A percentile compares a stretch with the other conserved stretches of the same genome.
These are phyloP conservation scores for Boloria euphrosyne DNA, from an alignment of 2,888 invertebrate genomes.

Conservation along the genomic window DNA sequence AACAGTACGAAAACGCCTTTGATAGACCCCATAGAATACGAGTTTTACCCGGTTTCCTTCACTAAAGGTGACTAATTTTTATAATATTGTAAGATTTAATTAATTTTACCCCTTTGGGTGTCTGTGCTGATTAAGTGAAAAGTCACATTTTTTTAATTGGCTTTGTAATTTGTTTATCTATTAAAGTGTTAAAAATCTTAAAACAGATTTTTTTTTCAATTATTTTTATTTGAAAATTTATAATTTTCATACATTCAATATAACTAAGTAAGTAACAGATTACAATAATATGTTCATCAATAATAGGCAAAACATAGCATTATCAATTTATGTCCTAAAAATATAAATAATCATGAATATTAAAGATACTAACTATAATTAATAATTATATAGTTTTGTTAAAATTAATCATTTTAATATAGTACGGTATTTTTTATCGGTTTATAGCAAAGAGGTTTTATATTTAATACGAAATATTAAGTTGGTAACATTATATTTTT, in stretches of 20 bases:
- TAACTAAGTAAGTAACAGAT: constrained; percentile 63
- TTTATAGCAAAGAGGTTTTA: no score
- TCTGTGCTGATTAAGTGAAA: neutral
- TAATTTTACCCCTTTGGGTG: neutral
- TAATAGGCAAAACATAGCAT: constrained; percentile 45
- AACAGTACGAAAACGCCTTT: constrained; percentile 52
- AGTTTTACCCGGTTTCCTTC: constrained; percentile 62
- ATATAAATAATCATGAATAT: neutral
- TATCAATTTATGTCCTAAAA: neutral
- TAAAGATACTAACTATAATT: neutral
- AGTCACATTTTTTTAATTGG: neutral
- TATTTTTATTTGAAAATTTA: constrained; percentile 36
- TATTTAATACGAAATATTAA: no score
- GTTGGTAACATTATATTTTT: no score
- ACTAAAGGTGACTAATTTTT: constrained; percentile 42
- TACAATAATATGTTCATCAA: constrained; percentile 70
- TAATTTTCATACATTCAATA: constrained; percentile 52
- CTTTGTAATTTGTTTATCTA: neutral
- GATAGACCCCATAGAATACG: constrained; percentile 63
- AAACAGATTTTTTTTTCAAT: constrained; percentile 1
- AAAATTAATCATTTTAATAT: neutral
- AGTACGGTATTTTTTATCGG: no score
- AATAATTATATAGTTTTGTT: neutral
- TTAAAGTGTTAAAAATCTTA: constrained; percentile 3
- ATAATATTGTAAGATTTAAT: constrained; percentile 8